Evolutionary conservation across 2,888 invertebrate genomes (phyloP).

Genomic region (Limenitis camilla): DNA sequence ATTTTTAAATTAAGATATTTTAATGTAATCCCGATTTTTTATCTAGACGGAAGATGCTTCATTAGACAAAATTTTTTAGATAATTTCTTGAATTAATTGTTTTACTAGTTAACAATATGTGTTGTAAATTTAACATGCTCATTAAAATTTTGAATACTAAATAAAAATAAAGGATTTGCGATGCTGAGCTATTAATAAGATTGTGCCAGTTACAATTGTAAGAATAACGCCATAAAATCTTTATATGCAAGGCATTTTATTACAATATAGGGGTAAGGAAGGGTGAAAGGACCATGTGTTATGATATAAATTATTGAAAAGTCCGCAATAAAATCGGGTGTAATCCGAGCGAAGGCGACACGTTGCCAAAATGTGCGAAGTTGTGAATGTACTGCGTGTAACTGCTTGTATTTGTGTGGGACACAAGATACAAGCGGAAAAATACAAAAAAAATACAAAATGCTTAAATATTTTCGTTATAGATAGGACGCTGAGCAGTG

Average conservation of each 20-base stretch:
- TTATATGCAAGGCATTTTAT: constrained; percentile 20
- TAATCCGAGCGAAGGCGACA: constrained; percentile 42
- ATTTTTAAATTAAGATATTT: no score
- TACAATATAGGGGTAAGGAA: constrained; percentile 16
- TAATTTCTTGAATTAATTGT: no score
- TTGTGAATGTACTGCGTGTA: constrained; percentile 57
- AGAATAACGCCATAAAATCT: constrained; percentile 15
- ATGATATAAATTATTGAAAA: constrained; percentile 65
- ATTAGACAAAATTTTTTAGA: no score
- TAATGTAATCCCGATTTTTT: no score
- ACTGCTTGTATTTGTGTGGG: constrained; percentile 26
- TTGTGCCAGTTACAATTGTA: constrained; percentile 8
- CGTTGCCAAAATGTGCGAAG: constrained; percentile 54
- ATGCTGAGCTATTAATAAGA: not conserved
- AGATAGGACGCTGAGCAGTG: no score
- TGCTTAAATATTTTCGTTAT: no score
- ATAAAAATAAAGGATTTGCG: not conserved
- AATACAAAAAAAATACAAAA: no score
- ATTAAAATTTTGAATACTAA: no score
- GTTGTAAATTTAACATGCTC: no score
- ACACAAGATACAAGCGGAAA: constrained; percentile 3
- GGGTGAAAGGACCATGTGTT: constrained; percentile 36
- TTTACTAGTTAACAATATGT: no score
- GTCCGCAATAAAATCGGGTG: constrained; percentile 54
- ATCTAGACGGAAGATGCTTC: no score